Base-by-base conservation (phyloP, 2,888 invertebrate species). In the Mesochorus sp. region DNA sequence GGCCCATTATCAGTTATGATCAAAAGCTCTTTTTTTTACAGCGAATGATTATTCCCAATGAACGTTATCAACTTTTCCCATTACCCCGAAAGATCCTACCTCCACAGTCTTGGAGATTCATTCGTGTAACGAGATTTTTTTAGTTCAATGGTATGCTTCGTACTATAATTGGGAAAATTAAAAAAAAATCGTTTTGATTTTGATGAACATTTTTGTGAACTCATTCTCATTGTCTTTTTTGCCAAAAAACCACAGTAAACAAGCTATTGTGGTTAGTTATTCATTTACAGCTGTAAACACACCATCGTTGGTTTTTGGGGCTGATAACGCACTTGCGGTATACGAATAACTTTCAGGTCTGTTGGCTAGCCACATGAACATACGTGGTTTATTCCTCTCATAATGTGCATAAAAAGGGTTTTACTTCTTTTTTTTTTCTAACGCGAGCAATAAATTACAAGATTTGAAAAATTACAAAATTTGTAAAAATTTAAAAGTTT, bases 301-400 rank as follows among this genome's bases (percentile, higher is more conserved):
- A 12, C 44, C 19, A 8, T n/a, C 47, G 12, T n/a, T 24, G 24
- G 59, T 21, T 49, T 74, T 53, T 42, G 31, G 17, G 14, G 42
- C 34, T 47, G 31, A 39, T 66, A 59, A 59, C 37, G 19, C 47
- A 67, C 59, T 74, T 59, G 66, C 28, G 67, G 57, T 12, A 21
- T 37, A 24, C 59, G 59, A 67, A 74, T 74, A 74, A 74, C 34
- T 74, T 51, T 59, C 59, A 14, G 47, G 51, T 59, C 39, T 12
- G 4, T 37, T 21, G 59, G n/a, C n/a, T 34, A 42, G 51, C 31
- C 59, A 59, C 57, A 12, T 67, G 51, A 49, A 59, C 21, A 17
- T 64, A 57, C 64, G 67, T 37, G 74, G 74, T 67, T 19, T 31
- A 6, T 37, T 8, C 12, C 28, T 59, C 42, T 21, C 42, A 24